Evolutionary conservation across 2,113 vertebrate species (phyloP).

Genomic region (Oriolus oriolus): DNA sequence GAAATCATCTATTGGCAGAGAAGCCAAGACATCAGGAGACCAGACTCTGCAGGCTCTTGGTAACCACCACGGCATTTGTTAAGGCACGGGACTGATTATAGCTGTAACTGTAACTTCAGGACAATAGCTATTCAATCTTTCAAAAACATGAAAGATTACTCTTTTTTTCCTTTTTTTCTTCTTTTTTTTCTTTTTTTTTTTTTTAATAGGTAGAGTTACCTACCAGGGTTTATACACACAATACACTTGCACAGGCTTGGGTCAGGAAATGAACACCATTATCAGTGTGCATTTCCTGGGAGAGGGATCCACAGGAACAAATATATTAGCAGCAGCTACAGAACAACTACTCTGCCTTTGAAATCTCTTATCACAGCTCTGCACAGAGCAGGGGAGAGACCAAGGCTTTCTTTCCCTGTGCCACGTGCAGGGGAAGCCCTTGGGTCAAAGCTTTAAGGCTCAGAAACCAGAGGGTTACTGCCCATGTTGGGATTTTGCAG

Average conservation of each 20-base stretch:
- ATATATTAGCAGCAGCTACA: neutral
- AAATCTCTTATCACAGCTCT: neutral
- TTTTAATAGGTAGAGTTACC: neutral
- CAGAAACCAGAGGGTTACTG: neutral
- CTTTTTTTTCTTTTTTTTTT: accelerated
- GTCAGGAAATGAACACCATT: neutral
- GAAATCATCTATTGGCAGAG: constrained; percentile 55
- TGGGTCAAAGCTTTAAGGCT: neutral
- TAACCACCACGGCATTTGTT: neutral
- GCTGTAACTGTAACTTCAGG: neutral
- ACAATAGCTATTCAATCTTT: constrained; percentile 44
- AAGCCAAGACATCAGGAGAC: constrained; percentile 52
- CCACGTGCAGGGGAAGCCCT: neutral
- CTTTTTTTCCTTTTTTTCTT: accelerated
- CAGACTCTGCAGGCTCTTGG: constrained; percentile 43
- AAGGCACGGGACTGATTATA: constrained; percentile 26
- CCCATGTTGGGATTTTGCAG: neutral
- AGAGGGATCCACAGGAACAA: neutral
- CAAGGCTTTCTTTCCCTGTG: neutral
- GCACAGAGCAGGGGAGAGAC: neutral
- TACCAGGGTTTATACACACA: neutral
- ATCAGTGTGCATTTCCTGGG: neutral
- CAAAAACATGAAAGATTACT: neutral
- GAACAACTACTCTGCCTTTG: neutral
- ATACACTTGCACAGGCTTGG: neutral